phyloP scores from a whole-genome alignment of 2,888 invertebrate genomes.

The Nomada ruficornis region DNA sequence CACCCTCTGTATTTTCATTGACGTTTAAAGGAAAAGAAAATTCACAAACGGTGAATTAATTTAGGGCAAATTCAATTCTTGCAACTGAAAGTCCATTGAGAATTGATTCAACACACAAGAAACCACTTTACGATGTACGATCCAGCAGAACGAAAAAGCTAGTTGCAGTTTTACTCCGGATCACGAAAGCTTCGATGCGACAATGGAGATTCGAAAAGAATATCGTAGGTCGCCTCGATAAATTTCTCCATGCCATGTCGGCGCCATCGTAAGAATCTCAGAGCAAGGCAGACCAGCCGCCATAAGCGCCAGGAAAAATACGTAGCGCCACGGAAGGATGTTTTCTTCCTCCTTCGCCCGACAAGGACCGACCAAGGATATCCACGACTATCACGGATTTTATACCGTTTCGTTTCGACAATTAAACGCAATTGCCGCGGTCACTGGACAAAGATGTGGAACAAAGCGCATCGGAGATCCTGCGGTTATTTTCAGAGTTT shows the following conservation, averaged over 20 bases:
- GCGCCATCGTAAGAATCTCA: slow-evolving; percentile 39
- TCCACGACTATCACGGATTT: slow-evolving; percentile 14
- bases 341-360: slow-evolving; percentile 27
- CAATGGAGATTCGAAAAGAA: slow-evolving; percentile 13
- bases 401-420: slow-evolving; percentile 47
- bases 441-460: slow-evolving; percentile 45
- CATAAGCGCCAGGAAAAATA: slow-evolving; percentile 33
- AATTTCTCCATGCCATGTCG: slow-evolving; percentile 33
- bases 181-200: slow-evolving; percentile 3
- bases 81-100: background rate
- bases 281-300: slow-evolving; percentile 48
- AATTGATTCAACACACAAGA: background rate
- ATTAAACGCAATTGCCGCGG: slow-evolving; percentile 61
- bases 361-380: slow-evolving; percentile 55
- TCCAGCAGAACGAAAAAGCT: background rate
- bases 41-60: too few species aligned
- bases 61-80: too few species aligned
- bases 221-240: slow-evolving; percentile 51
- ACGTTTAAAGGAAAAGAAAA: too few species aligned
- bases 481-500: slow-evolving; percentile 42
- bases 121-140: background rate
- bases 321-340: slow-evolving; percentile 33
- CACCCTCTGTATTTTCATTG: too few species aligned
- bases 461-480: slow-evolving; percentile 56
- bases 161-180: background rate